Base-by-base conservation (phyloP, 1,140 invertebrate genomes). In the Temnothorax curvispinosus region DNA sequence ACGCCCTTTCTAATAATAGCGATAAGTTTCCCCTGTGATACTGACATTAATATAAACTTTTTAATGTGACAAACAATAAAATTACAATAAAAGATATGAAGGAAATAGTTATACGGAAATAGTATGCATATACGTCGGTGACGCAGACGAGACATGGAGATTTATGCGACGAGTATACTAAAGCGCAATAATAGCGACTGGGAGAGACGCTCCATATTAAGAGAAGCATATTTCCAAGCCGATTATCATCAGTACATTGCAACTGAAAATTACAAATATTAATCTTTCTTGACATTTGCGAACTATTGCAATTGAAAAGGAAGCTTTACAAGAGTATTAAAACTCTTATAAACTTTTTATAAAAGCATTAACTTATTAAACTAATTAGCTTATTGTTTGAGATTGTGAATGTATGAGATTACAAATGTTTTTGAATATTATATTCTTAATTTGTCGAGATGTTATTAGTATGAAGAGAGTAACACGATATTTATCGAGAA, bases 161-260 rank as follows among this genome's bases (percentile, higher is more conserved):
- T 77, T 62, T 38, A 77, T 77, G 74, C 15, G 75, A 64, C 21
- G 2, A 13, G 21, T 77, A n/a, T n/a, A 60, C 9, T 77, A 77
- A 62, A 76, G 21, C 2, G 27, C 41, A 44, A 64, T 77, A 62
- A 47, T 77, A 64, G 15, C 41, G 38, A 62, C 6, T 44, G n/a
- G 7, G 56, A 21, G 5, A 47, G 11, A 60, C 0, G 15, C 15
- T 76, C 21, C 60, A 52, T 76, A 52, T 72, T 72, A 72, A 72
- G 67, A 71, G 67, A 21, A 67, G 18, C 9, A n/a, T 38, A n/a
- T 38, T 69, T 69, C 21, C n/a, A 15, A 9, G 8, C 4, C 35
- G 35, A 65, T 65, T 65, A 41, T 47, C 3, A 11, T 21, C 13
- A 44, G 5, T 35, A 38, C 13, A 27, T 69, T 15, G 11, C 18